Evolutionary conservation across 1,140 invertebrate species (phyloP), one percentile per base, ranked within the genome.

Genomic region (Rhysida immarginata): DNA sequence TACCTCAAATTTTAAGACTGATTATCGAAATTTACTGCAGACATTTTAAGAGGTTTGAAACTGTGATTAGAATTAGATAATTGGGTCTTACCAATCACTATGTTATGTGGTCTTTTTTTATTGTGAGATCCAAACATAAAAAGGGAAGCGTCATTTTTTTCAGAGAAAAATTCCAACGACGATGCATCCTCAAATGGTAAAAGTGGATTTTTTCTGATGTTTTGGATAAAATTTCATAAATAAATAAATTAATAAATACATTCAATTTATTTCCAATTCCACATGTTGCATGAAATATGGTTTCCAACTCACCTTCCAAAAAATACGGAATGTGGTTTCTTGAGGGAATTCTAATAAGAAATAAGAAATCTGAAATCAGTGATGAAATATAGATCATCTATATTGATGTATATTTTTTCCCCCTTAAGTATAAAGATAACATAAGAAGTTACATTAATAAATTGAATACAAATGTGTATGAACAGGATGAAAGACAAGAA

Each of bases 61-160:
- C n/a, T n/a, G n/a, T n/a, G n/a, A n/a, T n/a, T n/a, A n/a, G n/a
- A n/a, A n/a, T n/a, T n/a, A n/a, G n/a, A n/a, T n/a, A n/a, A n/a
- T n/a, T n/a, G n/a, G n/a, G n/a, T n/a, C 35, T 66, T 66, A 77
- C 89, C 92, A 57, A 97, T 69, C 27, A 96, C 72, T 45, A 98
- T 68, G 74, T 96, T 96, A 65, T 97, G 80, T 1, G 95, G 94
- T 21, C 92, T 75, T 69, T 99, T 98, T 71, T 98, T 98, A 52
- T 79, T 87, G 60, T 91, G 83, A n/a, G 83, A 87, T 20, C 81
- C 87, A 67, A 95, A 85, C 53, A 85, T 77, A 74, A 99, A 98
- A 25, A 96, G 68, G 1, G 92, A 81, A 20, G 86, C 77, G 70
- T 97, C 89, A 66, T 84, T 80, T 69, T 95, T 96, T 62, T 79